These are phyloP conservation scores for Monoplex corrugatus DNA, from an alignment of 2,888 invertebrate species.

Conservation along the genomic window DNA sequence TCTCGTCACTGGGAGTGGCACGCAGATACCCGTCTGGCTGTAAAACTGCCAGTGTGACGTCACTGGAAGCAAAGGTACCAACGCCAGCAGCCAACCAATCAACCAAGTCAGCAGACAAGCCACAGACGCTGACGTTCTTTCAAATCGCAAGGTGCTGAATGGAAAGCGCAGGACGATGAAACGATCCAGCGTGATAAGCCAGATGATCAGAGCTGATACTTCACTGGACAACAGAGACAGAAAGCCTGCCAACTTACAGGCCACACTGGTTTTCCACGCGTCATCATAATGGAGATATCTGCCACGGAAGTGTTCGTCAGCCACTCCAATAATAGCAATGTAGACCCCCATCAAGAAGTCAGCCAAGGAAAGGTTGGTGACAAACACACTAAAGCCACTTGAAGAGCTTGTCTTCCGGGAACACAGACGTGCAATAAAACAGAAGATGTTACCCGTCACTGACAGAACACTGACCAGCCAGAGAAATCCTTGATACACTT, in stretches of 20 bases:
- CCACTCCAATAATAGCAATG: constrained; percentile 62
- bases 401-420: background rate
- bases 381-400: constrained; percentile 47
- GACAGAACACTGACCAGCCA: background rate
- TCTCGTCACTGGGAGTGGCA: constrained; percentile 16
- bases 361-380: constrained; percentile 51
- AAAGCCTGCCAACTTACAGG: constrained; percentile 65
- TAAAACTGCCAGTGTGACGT: constrained; percentile 40
- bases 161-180: constrained; percentile 40
- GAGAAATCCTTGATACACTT: background rate
- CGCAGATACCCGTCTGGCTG: constrained; percentile 39
- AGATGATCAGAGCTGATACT: constrained; percentile 83
- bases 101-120: constrained; percentile 36
- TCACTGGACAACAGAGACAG: constrained; percentile 83
- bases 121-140: constrained; percentile 18
- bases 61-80: constrained; percentile 3
- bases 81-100: background rate
- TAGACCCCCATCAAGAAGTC: constrained; percentile 66
- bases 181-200: constrained; percentile 37
- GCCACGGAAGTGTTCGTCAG: constrained; percentile 64
- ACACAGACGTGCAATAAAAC: background rate
- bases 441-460: background rate
- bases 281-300: constrained; percentile 63
- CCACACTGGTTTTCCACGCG: constrained; percentile 61
- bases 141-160: constrained; percentile 9